Percentiles rank a stretch among this genome's conserved stretches.
Conservation (phyloP, 1,140 invertebrate species). For the Drosophila arizonae region DNA sequence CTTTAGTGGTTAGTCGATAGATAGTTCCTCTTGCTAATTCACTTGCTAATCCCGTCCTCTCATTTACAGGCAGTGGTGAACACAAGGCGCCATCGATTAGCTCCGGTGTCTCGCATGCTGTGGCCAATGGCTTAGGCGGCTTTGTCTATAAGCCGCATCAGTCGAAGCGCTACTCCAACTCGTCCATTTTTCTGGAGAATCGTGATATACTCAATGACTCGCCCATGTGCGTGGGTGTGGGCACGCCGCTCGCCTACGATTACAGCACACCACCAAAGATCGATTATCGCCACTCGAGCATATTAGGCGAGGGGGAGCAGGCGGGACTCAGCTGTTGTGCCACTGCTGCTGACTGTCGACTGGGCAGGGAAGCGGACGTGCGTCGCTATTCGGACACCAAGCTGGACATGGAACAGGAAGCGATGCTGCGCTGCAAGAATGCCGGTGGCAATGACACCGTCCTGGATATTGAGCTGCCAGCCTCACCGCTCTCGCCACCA, state of each 20-base stretch:
- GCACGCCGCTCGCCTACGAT: constrained; percentile 60
- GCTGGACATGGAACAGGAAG: constrained; percentile 57
- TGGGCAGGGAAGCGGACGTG: constrained; percentile 60
- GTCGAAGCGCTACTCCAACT: constrained; percentile 77
- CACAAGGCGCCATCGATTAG: constrained; percentile 74
- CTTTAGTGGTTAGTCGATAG: constrained; percentile 68
- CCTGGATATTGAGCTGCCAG: constrained; percentile 73
- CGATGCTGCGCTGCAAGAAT: constrained; percentile 24
- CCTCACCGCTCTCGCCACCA: constrained; percentile 72
- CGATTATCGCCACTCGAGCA: constrained; percentile 69
- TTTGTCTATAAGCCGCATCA: constrained; percentile 78
- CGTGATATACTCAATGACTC: constrained; percentile 82
- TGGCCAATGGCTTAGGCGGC: constrained; percentile 74
- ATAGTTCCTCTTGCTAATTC: not conserved
- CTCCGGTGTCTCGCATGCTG: constrained; percentile 77
- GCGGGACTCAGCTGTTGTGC: constrained; percentile 49
- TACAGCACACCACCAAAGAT: constrained; percentile 78
- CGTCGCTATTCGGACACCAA: constrained; percentile 84
- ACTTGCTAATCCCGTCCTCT: not conserved
- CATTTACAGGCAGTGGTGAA: constrained; percentile 68
- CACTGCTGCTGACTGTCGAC: constrained; percentile 44
- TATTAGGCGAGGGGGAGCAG: constrained; percentile 62
- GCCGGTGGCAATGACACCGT: constrained; percentile 50
- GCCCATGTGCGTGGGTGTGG: constrained; percentile 54
- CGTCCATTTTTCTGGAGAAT: constrained; percentile 82